Evolutionary conservation across 1,140 invertebrate genomes (phyloP).

Genomic region (Leucophenga varia): DNA sequence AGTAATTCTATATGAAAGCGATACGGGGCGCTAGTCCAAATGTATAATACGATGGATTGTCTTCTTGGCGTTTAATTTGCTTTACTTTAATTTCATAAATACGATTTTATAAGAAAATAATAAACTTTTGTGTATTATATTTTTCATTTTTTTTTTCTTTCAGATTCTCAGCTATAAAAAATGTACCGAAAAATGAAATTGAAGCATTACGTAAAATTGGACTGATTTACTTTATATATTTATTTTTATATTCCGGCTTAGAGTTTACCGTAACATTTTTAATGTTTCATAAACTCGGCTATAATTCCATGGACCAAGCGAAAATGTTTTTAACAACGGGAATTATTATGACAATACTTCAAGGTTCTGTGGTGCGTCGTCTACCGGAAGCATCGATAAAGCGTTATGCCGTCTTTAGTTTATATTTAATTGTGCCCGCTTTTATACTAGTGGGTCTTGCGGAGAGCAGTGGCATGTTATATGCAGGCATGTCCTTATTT

Average conservation of each 20-base stretch:
- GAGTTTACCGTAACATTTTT: constrained; percentile 98
- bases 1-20: no score
- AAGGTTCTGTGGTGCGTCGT: constrained; percentile 85
- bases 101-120: no score
- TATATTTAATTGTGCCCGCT: constrained; percentile 85
- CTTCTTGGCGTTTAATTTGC: no score
- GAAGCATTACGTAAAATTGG: constrained; percentile 74
- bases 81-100: no score
- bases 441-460: constrained; percentile 83
- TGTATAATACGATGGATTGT: no score
- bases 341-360: constrained; percentile 88
- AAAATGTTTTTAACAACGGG: constrained; percentile 97
- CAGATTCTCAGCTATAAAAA: constrained; percentile 67
- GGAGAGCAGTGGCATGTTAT: constrained; percentile 61
- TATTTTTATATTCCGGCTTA: constrained; percentile 95
- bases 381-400: constrained; percentile 76
- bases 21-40: no score
- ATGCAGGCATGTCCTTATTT: constrained; percentile 83
- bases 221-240: constrained; percentile 88
- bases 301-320: constrained; percentile 94
- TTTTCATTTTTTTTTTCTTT: constrained; percentile 33
- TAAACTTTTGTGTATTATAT: background rate
- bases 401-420: constrained; percentile 71
- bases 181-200: constrained; percentile 62
- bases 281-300: constrained; percentile 89